Conservation (phyloP, 2,797 vertebrate species). For the Lacerta agilis region DNA sequence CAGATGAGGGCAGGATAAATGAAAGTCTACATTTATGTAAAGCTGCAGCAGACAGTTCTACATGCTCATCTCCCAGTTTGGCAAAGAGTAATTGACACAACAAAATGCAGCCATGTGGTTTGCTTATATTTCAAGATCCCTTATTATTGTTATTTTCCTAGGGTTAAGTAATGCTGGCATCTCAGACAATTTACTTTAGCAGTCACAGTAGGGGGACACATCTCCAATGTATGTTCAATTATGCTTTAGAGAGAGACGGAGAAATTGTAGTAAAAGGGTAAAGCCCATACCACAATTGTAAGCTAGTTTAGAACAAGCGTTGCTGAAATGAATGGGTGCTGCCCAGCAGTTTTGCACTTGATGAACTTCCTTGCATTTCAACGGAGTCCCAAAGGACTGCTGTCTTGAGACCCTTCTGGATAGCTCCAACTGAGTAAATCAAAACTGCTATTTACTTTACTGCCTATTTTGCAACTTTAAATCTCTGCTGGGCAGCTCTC, state of each 20-base stretch:
- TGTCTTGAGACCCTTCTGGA: not conserved
- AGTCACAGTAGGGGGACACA: slow-evolving; percentile 18
- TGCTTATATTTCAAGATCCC: slow-evolving; percentile 59
- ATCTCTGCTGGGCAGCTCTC: not conserved
- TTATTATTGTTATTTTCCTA: slow-evolving; percentile 50
- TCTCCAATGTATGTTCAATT: slow-evolving; percentile 34
- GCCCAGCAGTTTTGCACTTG: not conserved
- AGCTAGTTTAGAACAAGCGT: slow-evolving; percentile 17
- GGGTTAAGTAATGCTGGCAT: slow-evolving; percentile 42
- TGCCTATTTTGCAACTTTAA: not conserved
- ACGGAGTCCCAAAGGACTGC: not conserved
- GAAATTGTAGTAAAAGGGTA: slow-evolving; percentile 42
- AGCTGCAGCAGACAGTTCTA: not conserved
- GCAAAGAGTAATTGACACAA: not conserved
- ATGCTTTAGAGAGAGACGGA: slow-evolving; percentile 29
- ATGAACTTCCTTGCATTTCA: not conserved
- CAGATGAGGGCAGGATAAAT: not conserved
- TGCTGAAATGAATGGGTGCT: slow-evolving; percentile 1
- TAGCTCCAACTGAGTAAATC: not conserved
- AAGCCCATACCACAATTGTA: slow-evolving; percentile 53
- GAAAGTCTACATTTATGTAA: slow-evolving; percentile 20
- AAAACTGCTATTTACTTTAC: not conserved
- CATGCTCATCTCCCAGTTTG: slow-evolving; percentile 5
- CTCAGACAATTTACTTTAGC: slow-evolving; percentile 52
- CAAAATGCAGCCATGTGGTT: slow-evolving; percentile 43